These are phyloP conservation scores for Sarcophaga subvicina DNA, from an alignment of 2,888 invertebrate genomes.

Conservation along the genomic window DNA sequence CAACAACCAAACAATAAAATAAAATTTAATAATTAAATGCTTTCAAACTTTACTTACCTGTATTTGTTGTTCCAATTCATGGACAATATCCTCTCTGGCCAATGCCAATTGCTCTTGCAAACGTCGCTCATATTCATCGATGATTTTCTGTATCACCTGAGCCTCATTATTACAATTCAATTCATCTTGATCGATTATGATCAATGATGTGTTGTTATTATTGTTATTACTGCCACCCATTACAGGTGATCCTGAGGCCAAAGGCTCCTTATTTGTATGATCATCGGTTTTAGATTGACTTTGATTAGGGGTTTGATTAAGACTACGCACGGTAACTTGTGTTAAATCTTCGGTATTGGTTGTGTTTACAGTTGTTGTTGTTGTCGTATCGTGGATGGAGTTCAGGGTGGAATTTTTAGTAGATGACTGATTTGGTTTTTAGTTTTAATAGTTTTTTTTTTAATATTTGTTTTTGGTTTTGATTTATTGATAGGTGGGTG, in stretches of 20 bases:
- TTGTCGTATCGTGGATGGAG: conserved; percentile 55
- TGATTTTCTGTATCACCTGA: conserved; percentile 80
- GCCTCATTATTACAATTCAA: conserved; percentile 79
- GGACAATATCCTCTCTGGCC: conserved; percentile 87
- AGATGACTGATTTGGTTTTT: conserved; percentile 47
- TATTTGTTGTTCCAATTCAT: conserved; percentile 87
- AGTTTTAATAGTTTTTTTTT: conserved; percentile 15
- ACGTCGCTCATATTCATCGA: conserved; percentile 82
- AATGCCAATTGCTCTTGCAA: conserved; percentile 85
- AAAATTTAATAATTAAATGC: conserved; percentile 5
- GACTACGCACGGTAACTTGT: conserved; percentile 53
- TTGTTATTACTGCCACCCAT: conserved; percentile 37
- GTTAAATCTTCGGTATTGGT: conserved; percentile 59
- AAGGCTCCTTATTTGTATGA: background rate
- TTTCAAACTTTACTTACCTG: conserved; percentile 84
- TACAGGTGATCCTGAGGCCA: conserved; percentile 38
- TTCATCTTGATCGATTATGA: conserved; percentile 81
- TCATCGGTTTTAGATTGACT: conserved; percentile 30
- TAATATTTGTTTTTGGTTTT: conserved; percentile 12
- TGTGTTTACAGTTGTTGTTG: conserved; percentile 46
- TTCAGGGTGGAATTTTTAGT: conserved; percentile 65
- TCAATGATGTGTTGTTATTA: conserved; percentile 75
- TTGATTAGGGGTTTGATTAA: conserved; percentile 46
- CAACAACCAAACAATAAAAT: conserved; percentile 19
- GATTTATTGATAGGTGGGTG: conserved; percentile 14